These are phyloP conservation scores for Harpagifer antarcticus DNA, from an alignment of 2,797 vertebrate genomes.

Conservation along the genomic window DNA sequence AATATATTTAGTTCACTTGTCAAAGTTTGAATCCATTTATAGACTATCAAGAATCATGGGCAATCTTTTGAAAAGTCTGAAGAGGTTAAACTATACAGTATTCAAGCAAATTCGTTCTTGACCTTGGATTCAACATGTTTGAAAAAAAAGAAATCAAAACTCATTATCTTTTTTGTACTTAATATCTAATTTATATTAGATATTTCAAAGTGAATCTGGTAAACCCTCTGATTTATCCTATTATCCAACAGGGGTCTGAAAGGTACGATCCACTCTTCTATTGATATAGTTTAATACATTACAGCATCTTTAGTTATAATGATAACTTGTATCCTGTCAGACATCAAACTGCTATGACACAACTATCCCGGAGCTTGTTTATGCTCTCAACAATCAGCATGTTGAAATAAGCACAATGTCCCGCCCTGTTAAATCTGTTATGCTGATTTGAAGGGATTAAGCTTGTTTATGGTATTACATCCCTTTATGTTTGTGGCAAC, in stretches of 20 bases:
- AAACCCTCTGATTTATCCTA: background rate
- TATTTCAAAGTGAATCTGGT: background rate
- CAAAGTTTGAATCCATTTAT: background rate
- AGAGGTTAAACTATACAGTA: background rate
- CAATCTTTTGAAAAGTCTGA: background rate
- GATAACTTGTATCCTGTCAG: background rate
- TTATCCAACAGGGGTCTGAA: background rate
- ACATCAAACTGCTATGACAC: background rate
- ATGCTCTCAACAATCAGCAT: constrained; percentile 16
- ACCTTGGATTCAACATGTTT: background rate
- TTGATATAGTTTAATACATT: background rate
- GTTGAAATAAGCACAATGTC: constrained; percentile 42
- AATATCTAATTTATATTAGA: too few relatives aligned
- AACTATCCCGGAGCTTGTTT: constrained; percentile 29
- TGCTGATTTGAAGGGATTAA: constrained; percentile 63
- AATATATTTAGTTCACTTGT: too few relatives aligned
- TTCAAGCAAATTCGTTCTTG: background rate
- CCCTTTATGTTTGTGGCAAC: constrained; percentile 20
- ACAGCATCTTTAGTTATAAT: constrained; percentile 3
- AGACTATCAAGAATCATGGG: background rate
- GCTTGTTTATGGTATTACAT: constrained; percentile 52
- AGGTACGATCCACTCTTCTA: background rate
- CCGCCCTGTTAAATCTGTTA: constrained; percentile 43
- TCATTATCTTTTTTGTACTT: background rate
- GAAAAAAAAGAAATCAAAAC: background rate